Conservation (phyloP, 2,113 vertebrate genomes). For the Thryonomys swinderianus region DNA sequence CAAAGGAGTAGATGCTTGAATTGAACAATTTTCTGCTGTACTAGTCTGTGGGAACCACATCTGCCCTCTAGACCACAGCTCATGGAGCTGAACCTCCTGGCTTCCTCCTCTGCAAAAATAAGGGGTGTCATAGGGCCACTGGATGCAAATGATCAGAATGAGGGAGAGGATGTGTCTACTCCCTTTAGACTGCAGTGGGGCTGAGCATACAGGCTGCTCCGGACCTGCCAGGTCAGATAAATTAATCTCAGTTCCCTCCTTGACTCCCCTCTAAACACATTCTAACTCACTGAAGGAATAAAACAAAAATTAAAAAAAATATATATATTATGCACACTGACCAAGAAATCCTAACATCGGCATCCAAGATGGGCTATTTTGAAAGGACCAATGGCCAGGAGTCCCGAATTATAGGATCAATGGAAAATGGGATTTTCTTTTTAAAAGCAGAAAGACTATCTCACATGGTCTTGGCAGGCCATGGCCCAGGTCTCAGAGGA, state of each 20-base stretch:
- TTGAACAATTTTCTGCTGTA: background rate
- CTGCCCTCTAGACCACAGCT: background rate
- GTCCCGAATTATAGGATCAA: conserved; percentile 67
- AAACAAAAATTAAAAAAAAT: background rate
- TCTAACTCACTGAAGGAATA: conserved; percentile 57
- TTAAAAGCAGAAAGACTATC: conserved; percentile 74
- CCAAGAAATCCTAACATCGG: conserved; percentile 68
- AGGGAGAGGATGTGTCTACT: background rate
- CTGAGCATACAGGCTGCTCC: background rate
- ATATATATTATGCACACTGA: background rate
- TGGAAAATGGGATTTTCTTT: conserved; percentile 81
- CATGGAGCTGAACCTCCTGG: background rate
- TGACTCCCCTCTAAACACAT: conserved; percentile 31
- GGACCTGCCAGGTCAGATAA: conserved; percentile 4
- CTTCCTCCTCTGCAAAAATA: too few species aligned
- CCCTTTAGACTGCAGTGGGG: background rate
- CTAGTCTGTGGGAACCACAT: background rate
- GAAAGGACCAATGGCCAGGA: conserved; percentile 74
- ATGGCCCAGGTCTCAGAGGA: conserved; percentile 62
- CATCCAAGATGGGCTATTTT: conserved; percentile 69
- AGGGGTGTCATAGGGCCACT: background rate
- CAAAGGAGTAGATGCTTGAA: background rate
- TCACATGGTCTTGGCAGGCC: conserved; percentile 61
- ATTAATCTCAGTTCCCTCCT: conserved; percentile 10
- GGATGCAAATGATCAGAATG: background rate